Evolutionary conservation across 2,113 vertebrate species (phyloP), one percentile per base, ranked within the genome.

Genomic region (Pagrus major): DNA sequence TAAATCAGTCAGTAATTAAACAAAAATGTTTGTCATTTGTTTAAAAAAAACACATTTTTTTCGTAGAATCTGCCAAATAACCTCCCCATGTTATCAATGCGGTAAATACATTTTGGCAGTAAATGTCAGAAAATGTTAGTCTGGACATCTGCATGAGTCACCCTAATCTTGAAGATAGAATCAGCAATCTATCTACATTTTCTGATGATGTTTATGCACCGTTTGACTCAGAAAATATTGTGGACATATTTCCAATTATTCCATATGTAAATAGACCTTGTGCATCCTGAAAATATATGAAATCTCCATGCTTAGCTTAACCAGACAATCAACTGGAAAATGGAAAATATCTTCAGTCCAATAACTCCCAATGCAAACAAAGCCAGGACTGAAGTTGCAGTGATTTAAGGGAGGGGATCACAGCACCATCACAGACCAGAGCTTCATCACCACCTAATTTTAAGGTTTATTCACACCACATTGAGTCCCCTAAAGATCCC

Each of bases 111-210:
- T 52, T 67, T 76, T 15, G 42, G 35, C 67, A 37, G 9, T 10
- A 66, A 77, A 77, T 71, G 52, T 83, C 73, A 66, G 44, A 21
- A 72, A 78, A 74, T 69, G 70, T 64, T 33, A 41, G 9, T 60
- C 46, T 35, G 25, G 55, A 27, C 51, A 54, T 69, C 39, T 42
- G 41, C 31, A 49, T 7, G 63, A 47, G 39, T 47, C 55, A 37
- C 42, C 2, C 16, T 44, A 29, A 23, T 42, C 21, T 47, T n/a
- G 20, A 68, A 54, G 60, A 73, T 68, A 33, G 37, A 46, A 56
- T 25, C 68, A 63, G 54, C 39, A 16, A 41, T 69, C n/a, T 47
- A 52, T 27, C n/a, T n/a, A 15, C 4, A 21, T 61, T 66, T 46
- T 21, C 6, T 54, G 16, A 47, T 18, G 42, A 47, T 55, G 31